Conservation (phyloP, 2,888 invertebrate genomes). For the Lumbricus terrestris region DNA sequence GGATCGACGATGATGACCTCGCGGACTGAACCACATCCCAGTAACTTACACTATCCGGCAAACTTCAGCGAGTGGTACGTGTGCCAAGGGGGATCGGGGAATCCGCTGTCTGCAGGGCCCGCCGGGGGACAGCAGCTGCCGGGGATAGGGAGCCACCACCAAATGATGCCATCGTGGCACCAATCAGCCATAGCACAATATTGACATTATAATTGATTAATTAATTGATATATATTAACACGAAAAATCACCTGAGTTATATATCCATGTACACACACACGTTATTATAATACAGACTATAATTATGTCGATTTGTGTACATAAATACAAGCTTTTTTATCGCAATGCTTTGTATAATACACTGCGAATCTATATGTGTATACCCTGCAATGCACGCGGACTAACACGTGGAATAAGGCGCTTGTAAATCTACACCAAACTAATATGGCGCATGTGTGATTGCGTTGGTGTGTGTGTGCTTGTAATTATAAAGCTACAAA, state of each 20-base stretch:
- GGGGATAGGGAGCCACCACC: conserved; percentile 20
- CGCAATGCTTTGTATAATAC: not conserved
- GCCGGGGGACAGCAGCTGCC: not conserved
- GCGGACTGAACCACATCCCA: not conserved
- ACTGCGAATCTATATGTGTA: not conserved
- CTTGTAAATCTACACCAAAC: conserved; percentile 3
- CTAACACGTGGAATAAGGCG: not conserved
- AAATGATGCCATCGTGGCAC: conserved; percentile 45
- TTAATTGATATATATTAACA: not conserved
- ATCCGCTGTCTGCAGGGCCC: conserved; percentile 57
- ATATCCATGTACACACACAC: not conserved
- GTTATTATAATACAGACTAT: too few species aligned
- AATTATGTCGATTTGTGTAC: not conserved
- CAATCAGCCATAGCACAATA: conserved; percentile 52
- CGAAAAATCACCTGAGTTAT: conserved; percentile 3
- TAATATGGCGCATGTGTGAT: not conserved
- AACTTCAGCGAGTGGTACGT: conserved; percentile 79
- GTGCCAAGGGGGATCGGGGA: conserved; percentile 68
- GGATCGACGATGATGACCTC: not conserved
- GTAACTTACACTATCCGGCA: conserved; percentile 26
- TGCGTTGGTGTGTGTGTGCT: not conserved
- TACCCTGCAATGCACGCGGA: too few species aligned
- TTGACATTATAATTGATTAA: conserved; percentile 29
- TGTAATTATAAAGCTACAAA: not conserved
- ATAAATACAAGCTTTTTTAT: not conserved